These are phyloP conservation scores for Mobula birostris DNA, from an alignment of 2,113 vertebrate species.

Conservation along the genomic window DNA sequence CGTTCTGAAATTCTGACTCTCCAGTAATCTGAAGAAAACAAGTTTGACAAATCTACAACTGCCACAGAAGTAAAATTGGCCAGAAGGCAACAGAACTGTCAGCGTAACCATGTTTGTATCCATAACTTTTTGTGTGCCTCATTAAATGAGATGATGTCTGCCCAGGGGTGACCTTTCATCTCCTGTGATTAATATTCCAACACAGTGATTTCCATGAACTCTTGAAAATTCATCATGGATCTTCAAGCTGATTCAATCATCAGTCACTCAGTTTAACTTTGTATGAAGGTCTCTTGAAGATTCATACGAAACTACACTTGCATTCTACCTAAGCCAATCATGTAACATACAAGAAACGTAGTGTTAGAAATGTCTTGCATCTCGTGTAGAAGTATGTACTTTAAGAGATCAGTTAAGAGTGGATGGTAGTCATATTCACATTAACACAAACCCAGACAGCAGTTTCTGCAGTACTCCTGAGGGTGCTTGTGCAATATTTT, in stretches of 20 bases:
- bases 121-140: conserved; percentile 1
- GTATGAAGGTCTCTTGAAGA: background rate
- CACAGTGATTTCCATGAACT: background rate
- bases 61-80: background rate
- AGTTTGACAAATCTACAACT: background rate
- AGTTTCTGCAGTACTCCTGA: background rate
- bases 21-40: background rate
- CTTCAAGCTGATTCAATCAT: background rate
- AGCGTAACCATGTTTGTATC: background rate
- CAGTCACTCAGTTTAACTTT: background rate
- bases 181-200: background rate
- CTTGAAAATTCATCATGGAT: background rate
- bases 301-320: background rate
- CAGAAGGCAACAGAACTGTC: background rate
- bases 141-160: background rate
- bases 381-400: background rate
- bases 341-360: background rate
- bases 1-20: background rate
- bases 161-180: background rate
- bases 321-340: background rate
- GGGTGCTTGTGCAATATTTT: background rate
- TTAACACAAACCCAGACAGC: background rate
- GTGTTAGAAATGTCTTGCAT: background rate
- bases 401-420: background rate
- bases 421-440: background rate